Evolutionary conservation across 2,888 invertebrate genomes (phyloP).

Genomic region (Sphaerophoria taeniata): DNA sequence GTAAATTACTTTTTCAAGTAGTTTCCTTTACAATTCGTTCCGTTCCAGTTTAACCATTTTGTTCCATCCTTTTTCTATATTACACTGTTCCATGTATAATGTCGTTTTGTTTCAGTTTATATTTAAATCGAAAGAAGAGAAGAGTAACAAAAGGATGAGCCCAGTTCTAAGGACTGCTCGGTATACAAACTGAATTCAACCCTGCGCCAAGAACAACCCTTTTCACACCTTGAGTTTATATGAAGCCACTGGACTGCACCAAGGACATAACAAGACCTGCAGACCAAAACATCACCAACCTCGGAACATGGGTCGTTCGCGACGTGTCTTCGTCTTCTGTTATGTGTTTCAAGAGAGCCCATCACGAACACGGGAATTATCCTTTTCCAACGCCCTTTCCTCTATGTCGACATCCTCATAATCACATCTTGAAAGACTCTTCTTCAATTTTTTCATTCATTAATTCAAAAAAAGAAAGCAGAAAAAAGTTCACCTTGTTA

Average conservation of each 20-base stretch:
- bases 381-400: neutral
- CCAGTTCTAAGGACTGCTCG: no score
- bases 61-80: no score
- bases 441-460: conserved; percentile 50
- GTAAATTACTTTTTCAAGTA: no score
- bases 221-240: conserved; percentile 45
- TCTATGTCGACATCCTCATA: conserved; percentile 56
- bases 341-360: conserved; percentile 26
- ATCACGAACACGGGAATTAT: conserved; percentile 47
- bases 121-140: no score
- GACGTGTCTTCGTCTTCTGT: conserved; percentile 16
- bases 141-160: no score
- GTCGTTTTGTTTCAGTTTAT: no score
- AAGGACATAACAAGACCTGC: conserved; percentile 59
- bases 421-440: conserved; percentile 68
- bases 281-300: conserved; percentile 5
- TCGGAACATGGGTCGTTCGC: conserved; percentile 42
- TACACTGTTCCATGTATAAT: no score
- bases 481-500: conserved; percentile 54
- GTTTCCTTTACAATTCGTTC: no score
- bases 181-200: neutral
- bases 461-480: no score
- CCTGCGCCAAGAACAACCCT: conserved; percentile 24
- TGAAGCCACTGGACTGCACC: conserved; percentile 54
- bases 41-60: no score